These are phyloP conservation scores for Luscinia luscinia DNA, from an alignment of 2,797 vertebrate genomes.

Conservation along the genomic window DNA sequence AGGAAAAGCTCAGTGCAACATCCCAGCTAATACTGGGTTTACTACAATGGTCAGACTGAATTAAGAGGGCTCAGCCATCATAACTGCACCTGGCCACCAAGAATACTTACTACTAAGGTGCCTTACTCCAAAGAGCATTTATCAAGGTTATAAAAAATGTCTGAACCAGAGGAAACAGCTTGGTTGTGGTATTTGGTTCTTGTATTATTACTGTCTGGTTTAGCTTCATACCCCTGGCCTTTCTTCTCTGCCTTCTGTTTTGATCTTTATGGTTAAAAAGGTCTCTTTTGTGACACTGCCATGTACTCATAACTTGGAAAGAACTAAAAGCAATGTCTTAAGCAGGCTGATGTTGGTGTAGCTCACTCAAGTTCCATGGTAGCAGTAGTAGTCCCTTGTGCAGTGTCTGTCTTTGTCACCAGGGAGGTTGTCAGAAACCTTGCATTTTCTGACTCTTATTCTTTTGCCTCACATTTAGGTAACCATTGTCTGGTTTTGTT, in stretches of 20 bases:
- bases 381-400: not conserved
- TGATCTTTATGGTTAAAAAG: not conserved
- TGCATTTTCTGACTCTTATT: not conserved
- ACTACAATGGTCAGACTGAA: not conserved
- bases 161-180: not conserved
- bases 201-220: not conserved
- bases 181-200: not conserved
- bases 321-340: not conserved
- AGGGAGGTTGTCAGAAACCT: not conserved
- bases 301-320: not conserved
- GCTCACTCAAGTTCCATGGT: not conserved
- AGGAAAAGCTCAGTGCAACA: not conserved
- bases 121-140: not conserved
- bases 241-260: not conserved
- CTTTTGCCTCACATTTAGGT: not conserved
- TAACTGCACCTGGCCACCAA: not conserved
- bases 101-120: not conserved
- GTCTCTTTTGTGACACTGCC: not conserved
- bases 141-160: fast-evolving
- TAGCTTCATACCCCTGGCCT: not conserved
- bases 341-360: not conserved
- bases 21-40: not conserved
- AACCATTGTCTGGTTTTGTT: not conserved
- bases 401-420: not conserved
- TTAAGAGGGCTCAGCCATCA: not conserved